A percentile compares a stretch with the other conserved stretches of the same genome.
Conservation (phyloP, 2,888 invertebrate species). For the Patella caerulea region DNA sequence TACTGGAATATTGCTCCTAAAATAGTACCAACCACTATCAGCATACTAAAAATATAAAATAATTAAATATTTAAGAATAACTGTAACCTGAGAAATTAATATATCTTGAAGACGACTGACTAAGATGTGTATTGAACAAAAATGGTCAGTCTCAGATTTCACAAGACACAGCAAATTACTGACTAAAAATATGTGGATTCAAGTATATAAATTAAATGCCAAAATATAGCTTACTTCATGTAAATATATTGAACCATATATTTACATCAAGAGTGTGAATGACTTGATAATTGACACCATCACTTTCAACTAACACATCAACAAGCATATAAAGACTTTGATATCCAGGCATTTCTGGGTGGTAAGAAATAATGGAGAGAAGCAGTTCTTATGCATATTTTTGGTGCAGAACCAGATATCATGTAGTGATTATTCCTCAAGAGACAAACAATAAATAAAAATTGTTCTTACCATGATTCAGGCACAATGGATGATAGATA, state of each 20-base stretch:
- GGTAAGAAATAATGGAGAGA: background rate
- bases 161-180: no score
- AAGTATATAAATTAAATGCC: no score
- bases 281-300: no score
- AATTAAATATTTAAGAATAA: background rate
- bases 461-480: constrained; percentile 65
- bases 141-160: background rate
- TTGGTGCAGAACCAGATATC: background rate
- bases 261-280: no score
- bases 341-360: background rate
- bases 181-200: no score
- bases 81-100: background rate
- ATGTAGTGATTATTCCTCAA: background rate
- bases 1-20: constrained; percentile 73
- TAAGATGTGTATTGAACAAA: background rate
- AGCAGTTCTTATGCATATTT: background rate
- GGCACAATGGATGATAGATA: constrained; percentile 64
- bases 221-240: no score
- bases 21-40: constrained; percentile 73
- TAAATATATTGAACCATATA: no score
- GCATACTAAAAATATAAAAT: constrained; percentile 68
- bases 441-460: background rate
- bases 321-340: background rate
- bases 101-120: background rate
- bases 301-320: background rate